Conservation (phyloP, 1,140 invertebrate genomes). For the Heliothis subflexa region DNA sequence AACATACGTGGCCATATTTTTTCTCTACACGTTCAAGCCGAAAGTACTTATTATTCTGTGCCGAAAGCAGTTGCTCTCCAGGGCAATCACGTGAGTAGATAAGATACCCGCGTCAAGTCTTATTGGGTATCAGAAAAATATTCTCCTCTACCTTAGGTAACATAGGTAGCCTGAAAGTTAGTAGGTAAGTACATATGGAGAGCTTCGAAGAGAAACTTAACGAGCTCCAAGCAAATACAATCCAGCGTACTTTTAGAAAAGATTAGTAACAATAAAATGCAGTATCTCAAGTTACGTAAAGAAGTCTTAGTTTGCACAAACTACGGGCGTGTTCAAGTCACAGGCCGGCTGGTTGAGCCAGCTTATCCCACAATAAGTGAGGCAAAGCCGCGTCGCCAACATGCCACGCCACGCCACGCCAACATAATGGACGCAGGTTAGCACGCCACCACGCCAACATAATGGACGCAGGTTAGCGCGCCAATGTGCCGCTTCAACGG, state of each 20-base stretch:
- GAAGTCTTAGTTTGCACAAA: not conserved
- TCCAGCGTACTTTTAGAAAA: not conserved
- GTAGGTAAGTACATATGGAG: too few relatives aligned
- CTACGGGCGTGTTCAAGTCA: not conserved
- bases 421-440: slow-evolving; percentile 24
- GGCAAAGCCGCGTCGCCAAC: slow-evolving; percentile 9
- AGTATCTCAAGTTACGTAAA: slow-evolving; percentile 8
- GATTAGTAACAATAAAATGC: not conserved
- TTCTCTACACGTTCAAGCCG: too few relatives aligned
- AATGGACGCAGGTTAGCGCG: slow-evolving; percentile 20
- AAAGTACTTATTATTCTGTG: too few relatives aligned
- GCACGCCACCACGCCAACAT: not conserved
- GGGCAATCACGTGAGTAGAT: too few relatives aligned
- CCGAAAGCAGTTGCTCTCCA: too few relatives aligned
- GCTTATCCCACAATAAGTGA: slow-evolving; percentile 33
- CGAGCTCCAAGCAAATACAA: too few relatives aligned
- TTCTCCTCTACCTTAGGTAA: too few relatives aligned
- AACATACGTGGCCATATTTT: too few relatives aligned
- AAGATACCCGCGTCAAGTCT: too few relatives aligned
- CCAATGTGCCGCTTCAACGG: slow-evolving; percentile 12
- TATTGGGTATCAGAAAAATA: too few relatives aligned
- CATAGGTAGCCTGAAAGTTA: too few relatives aligned
- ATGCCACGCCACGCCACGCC: not conserved
- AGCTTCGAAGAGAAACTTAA: too few relatives aligned
- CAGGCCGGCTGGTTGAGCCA: slow-evolving; percentile 21